Evolutionary conservation across 2,888 invertebrate species (phyloP), one percentile per base, ranked within the genome.

Genomic region (Brachylomia viminalis): DNA sequence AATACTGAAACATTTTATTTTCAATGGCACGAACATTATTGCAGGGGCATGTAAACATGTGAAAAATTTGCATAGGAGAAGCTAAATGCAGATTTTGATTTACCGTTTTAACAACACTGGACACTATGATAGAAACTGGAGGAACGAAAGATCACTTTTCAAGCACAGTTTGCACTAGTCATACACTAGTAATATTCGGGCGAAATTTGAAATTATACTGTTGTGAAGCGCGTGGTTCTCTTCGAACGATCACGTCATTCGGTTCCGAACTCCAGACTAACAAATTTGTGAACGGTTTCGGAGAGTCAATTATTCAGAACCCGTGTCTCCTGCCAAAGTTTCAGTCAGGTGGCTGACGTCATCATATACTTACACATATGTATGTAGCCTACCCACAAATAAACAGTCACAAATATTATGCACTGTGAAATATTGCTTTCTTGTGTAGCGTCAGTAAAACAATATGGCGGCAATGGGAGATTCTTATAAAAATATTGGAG

Each of bases 281-380:
- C 92, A 92, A 94, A 94, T 90, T 93, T 92, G 90, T 92, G 92
- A 93, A 93, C 94, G 92, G 91, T 93, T 94, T 93, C 91, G 91
- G 94, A 94, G 93, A 94, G 92, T 93, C 95, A 93, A 95, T 95
- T 95, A 95, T 94, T 94, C 92, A 92, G 94, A 93, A 92, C 91
- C 90, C 93, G 95, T 93, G 94, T 95, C 94, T 92, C 94, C 94
- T 96, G 96, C 96, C 96, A 96, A 96, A 95, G 92, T 93, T 95
- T 95, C 95, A 89, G 93, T 89, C 93, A 95, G 94, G 93, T 94
- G 93, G 90, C 93, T 95, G 92, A 96, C 96, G 96, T 96, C 96
- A 95, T 86, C 86, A 91, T 90, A 89, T 88, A 88, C 83, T 86
- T 89, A 91, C 88, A 91, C 88, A 90, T 89, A 92, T 92, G 91